phyloP scores from a whole-genome alignment of 2,797 vertebrate species.

The Benthosema pterotum region DNA sequence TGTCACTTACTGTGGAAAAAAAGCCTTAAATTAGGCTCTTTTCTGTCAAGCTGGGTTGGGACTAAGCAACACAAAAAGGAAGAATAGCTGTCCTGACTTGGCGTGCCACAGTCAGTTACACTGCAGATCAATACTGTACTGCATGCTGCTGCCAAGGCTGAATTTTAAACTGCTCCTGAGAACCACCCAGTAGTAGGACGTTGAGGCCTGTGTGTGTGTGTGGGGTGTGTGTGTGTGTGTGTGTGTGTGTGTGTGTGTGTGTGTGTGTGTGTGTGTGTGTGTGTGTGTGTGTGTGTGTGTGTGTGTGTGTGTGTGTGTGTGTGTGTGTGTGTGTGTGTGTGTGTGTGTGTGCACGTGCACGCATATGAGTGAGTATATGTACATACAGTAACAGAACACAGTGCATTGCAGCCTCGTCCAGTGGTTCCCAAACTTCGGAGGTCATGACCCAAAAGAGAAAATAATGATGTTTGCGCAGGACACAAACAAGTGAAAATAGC shows the following conservation, averaged over 20 bases:
- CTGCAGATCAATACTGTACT: slow-evolving; percentile 28
- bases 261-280: slow-evolving; percentile 6
- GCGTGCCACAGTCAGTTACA: slow-evolving; percentile 43
- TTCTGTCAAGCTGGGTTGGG: not conserved
- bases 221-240: slow-evolving; percentile 23
- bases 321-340: slow-evolving; percentile 10
- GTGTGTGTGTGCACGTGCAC: slow-evolving; percentile 24
- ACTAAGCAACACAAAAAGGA: not conserved
- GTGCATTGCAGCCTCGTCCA: too few relatives aligned
- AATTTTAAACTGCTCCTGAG: slow-evolving; percentile 50
- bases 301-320: slow-evolving; percentile 13
- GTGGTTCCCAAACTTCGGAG: too few relatives aligned
- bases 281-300: slow-evolving; percentile 17
- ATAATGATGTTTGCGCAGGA: too few relatives aligned
- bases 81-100: slow-evolving; percentile 45
- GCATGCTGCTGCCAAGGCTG: not conserved
- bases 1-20: too few relatives aligned
- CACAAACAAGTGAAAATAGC: too few relatives aligned
- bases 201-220: not conserved
- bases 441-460: too few relatives aligned
- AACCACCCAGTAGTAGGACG: too few relatives aligned
- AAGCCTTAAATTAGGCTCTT: too few relatives aligned
- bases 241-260: slow-evolving; percentile 7
- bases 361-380: not conserved
- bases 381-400: too few relatives aligned